Evolutionary conservation across 2,113 vertebrate species (phyloP), one percentile per base, ranked within the genome.

Genomic region (Cyrtonyx montezumae): DNA sequence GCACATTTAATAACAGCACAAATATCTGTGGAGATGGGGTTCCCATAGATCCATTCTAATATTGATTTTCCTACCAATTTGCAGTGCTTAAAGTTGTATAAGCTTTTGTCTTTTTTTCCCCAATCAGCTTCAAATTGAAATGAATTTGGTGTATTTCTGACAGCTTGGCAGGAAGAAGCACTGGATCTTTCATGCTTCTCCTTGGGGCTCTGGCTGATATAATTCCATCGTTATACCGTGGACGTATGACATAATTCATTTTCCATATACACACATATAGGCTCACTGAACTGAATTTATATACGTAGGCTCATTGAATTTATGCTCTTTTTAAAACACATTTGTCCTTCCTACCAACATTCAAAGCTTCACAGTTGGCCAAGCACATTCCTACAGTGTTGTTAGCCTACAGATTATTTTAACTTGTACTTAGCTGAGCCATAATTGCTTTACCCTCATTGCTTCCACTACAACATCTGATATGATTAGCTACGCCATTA

Each of bases 401-500:
- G 40, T 53, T 28, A 89, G 84, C 45, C 46, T 40, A 12, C 48
- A 69, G n/a, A 71, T 70, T 62, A 68, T 51, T 92, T 76, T 48
- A 90, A 87, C 74, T 90, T 81, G 34, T 51, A 21, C 21, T 89
- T 74, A 58, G 56, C 69, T 81, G 43, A 92, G 79, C 55, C 46
- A 34, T 93, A 88, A 93, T 92, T 85, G 77, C 82, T 94, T 86
- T 65, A 92, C 58, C 70, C 69, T 92, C 83, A 48, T 28, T 32
- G 59, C 34, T 92, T 81, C 62, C 79, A 91, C 63, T 86, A 51
- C 69, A 93, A 74, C 82, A 87, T 79, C 88, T 91, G 87, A 87
- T 85, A 34, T 36, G 79, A 96, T 95, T 95, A 95, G 79, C 62
- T n/a, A 26, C 40, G 51, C 58, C 92, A 95, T 97, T 96, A 95